Percentiles rank a stretch among this genome's conserved stretches.
Conservation (phyloP, 92 coral and sea anemone species). For the Siderastrea radians region DNA sequence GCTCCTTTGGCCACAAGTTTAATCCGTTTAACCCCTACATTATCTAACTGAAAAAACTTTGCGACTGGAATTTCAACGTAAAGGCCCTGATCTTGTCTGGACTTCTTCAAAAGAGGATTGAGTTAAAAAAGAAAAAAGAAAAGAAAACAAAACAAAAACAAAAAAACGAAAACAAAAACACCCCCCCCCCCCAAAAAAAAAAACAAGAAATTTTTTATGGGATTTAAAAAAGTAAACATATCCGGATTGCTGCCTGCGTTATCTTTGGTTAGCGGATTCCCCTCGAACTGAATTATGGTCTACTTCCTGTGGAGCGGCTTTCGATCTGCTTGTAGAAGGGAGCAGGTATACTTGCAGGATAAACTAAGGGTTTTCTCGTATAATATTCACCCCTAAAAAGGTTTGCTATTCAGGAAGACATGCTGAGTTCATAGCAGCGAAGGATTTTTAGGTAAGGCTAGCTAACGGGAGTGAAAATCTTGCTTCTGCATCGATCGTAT, state of each 20-base stretch:
- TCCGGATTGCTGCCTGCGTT: conserved; percentile 11
- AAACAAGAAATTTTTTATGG: too few species aligned
- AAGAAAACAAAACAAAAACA: too few species aligned
- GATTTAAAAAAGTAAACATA: background rate
- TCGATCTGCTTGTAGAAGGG: background rate
- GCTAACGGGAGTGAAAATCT: background rate
- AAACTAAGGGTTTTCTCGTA: background rate
- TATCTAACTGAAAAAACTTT: too few species aligned
- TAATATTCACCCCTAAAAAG: background rate
- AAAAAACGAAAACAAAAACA: too few species aligned
- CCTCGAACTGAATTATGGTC: conserved; percentile 31
- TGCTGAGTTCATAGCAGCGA: conserved; percentile 21
- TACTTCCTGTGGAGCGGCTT: conserved; percentile 13
- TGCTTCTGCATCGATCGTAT: background rate
- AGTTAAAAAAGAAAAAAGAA: too few species aligned
- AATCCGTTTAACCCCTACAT: too few species aligned
- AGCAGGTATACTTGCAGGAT: background rate
- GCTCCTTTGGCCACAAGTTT: too few species aligned
- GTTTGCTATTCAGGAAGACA: background rate
- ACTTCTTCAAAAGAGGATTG: too few species aligned
- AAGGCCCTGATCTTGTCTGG: too few species aligned
- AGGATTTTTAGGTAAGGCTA: conserved; percentile 2
- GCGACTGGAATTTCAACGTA: too few species aligned
- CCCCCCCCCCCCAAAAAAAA: too few species aligned
- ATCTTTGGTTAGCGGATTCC: conserved; percentile 28